phyloP scores from a whole-genome alignment of 1,140 invertebrate species.

The Diabrotica undecimpunctata region DNA sequence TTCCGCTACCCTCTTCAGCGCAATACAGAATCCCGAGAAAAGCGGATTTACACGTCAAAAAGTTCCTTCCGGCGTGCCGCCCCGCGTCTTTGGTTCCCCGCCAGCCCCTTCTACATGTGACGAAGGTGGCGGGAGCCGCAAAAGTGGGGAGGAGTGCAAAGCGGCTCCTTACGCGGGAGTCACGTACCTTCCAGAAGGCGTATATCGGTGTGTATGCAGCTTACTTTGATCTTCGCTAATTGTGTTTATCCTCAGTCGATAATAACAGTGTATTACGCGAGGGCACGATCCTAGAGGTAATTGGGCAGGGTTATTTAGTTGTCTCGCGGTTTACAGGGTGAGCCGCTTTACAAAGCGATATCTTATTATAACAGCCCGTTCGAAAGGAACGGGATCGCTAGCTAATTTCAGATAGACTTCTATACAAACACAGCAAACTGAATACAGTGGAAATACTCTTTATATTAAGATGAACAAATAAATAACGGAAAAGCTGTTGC shows the following conservation, averaged over 20 bases:
- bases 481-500: too few species aligned
- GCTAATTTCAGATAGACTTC: too few species aligned
- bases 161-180: constrained; percentile 5
- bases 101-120: neutral
- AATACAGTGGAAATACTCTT: too few species aligned
- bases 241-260: constrained; percentile 19
- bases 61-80: constrained; percentile 11
- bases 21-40: neutral
- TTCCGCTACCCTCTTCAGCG: neutral
- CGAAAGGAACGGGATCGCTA: too few species aligned
- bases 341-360: too few species aligned
- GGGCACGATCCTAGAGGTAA: constrained; percentile 1
- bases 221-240: constrained; percentile 19
- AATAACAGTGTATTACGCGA: constrained; percentile 15
- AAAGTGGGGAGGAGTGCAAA: neutral
- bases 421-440: too few species aligned
- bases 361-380: too few species aligned
- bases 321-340: neutral
- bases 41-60: constrained; percentile 9
- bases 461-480: too few species aligned
- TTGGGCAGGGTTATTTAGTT: neutral
- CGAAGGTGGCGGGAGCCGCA: neutral
- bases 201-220: constrained; percentile 9
- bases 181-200: constrained; percentile 17
- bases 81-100: neutral